phyloP scores from a whole-genome alignment of 2,888 invertebrate species.

The Adelognathus sp. region DNA sequence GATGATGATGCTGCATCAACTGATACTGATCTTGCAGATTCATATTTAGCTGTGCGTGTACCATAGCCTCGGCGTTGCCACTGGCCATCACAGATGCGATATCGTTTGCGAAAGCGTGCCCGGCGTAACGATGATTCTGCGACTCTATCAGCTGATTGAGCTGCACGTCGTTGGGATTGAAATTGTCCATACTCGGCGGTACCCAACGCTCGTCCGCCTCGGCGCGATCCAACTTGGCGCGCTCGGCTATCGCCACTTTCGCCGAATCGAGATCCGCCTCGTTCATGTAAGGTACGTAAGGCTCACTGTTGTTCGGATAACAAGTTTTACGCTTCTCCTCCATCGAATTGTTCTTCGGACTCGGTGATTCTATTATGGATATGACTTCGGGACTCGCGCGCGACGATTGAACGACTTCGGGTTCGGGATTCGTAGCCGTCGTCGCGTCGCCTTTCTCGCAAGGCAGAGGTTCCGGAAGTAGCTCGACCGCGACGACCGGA shows the following conservation, averaged over 20 bases:
- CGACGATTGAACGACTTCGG: constrained; percentile 43
- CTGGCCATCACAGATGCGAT: constrained; percentile 69
- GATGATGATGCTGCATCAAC: constrained; percentile 66
- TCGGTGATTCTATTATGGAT: constrained; percentile 43
- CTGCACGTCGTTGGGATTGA: constrained; percentile 74
- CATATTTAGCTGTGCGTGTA: constrained; percentile 72
- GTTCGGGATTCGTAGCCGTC: constrained; percentile 52
- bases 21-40: constrained; percentile 77
- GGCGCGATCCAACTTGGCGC: constrained; percentile 80
- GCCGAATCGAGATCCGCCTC: constrained; percentile 79
- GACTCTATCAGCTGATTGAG: constrained; percentile 75
- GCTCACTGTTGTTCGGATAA: constrained; percentile 71
- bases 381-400: constrained; percentile 46
- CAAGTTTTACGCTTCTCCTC: constrained; percentile 76
- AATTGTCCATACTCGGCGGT: constrained; percentile 82
- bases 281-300: constrained; percentile 72
- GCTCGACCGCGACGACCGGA: constrained; percentile 12
- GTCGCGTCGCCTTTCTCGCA: constrained; percentile 59
- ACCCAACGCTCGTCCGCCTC: constrained; percentile 86
- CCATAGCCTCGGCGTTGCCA: constrained; percentile 66
- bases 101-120: constrained; percentile 74
- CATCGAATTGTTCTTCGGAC: constrained; percentile 64
- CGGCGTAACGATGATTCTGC: constrained; percentile 76
- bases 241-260: constrained; percentile 77
- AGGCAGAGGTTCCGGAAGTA: constrained; percentile 25